Percentiles rank a stretch among this genome's conserved stretches.
These are phyloP conservation scores for Papilio machaon DNA, from an alignment of 1,140 invertebrate species.

Conservation along the genomic window DNA sequence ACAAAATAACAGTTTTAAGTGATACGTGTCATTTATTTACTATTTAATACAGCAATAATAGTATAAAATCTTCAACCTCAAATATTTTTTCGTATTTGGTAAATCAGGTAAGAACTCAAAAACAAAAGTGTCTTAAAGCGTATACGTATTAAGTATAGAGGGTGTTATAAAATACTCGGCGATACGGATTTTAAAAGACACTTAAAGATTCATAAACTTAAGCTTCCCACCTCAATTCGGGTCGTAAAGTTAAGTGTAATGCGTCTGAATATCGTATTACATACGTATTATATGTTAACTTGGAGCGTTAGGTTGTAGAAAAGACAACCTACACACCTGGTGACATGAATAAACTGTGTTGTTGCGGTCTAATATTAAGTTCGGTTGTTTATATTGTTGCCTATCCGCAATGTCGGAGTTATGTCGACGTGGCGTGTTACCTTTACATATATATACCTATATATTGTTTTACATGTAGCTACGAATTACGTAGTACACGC, in stretches of 20 bases:
- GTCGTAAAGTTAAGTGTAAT: slow-evolving; percentile 77
- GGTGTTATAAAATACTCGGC: slow-evolving; percentile 50
- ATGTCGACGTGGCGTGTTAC: slow-evolving; percentile 52
- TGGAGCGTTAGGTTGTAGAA: slow-evolving; percentile 58
- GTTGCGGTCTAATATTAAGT: slow-evolving; percentile 67
- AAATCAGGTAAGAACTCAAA: slow-evolving; percentile 1
- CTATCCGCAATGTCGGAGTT: slow-evolving; percentile 45
- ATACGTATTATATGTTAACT: slow-evolving; percentile 68
- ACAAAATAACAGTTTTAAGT: not conserved
- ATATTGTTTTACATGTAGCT: slow-evolving; percentile 41
- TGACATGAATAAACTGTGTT: slow-evolving; percentile 67
- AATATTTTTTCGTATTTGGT: not conserved
- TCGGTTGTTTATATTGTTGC: slow-evolving; percentile 61
- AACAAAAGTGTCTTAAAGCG: slow-evolving; percentile 29
- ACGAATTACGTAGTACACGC: slow-evolving; percentile 22
- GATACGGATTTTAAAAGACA: slow-evolving; percentile 73
- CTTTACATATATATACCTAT: slow-evolving; percentile 49
- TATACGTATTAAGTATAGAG: slow-evolving; percentile 27
- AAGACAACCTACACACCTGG: slow-evolving; percentile 62
- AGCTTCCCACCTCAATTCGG: slow-evolving; percentile 67
- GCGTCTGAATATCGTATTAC: slow-evolving; percentile 69
- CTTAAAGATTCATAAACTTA: slow-evolving; percentile 79
- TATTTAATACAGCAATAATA: not conserved
- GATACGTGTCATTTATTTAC: not conserved
- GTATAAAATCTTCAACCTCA: not conserved